phyloP scores from a whole-genome alignment of 2,113 vertebrate species.

The Burhinus oedicnemus region DNA sequence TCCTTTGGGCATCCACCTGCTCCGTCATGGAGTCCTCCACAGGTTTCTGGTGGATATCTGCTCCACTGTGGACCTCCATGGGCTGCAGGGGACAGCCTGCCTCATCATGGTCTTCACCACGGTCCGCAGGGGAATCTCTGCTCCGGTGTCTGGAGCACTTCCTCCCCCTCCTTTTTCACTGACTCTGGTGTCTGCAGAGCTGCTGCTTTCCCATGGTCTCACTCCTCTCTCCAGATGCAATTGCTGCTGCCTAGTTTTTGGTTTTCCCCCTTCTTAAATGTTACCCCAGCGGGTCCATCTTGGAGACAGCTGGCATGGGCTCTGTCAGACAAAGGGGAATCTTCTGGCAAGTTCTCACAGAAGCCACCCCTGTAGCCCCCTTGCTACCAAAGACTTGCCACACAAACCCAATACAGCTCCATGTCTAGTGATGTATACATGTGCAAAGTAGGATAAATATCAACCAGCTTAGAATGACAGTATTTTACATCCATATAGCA shows the following conservation, averaged over 20 bases:
- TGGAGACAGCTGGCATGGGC: background rate
- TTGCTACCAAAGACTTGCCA: background rate
- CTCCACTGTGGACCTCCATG: background rate
- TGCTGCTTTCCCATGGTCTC: background rate
- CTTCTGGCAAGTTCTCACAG: background rate
- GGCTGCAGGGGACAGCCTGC: background rate
- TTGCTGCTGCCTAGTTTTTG: background rate
- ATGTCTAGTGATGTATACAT: background rate
- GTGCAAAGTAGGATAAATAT: background rate
- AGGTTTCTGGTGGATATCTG: background rate
- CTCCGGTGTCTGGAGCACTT: background rate
- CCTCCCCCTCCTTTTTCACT: background rate
- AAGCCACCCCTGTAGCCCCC: background rate
- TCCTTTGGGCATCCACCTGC: background rate
- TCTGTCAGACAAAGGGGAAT: background rate
- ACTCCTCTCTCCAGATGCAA: background rate
- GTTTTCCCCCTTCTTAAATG: background rate
- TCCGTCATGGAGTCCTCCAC: background rate
- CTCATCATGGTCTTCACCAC: background rate
- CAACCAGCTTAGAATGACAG: background rate
- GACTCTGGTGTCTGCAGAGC: background rate
- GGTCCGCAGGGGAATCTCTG: background rate
- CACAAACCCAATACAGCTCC: background rate
- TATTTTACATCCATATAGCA: background rate
- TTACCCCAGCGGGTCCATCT: background rate